Evolutionary conservation across 2,113 vertebrate species (phyloP).

Genomic region (Ceyx cyanopectus): DNA sequence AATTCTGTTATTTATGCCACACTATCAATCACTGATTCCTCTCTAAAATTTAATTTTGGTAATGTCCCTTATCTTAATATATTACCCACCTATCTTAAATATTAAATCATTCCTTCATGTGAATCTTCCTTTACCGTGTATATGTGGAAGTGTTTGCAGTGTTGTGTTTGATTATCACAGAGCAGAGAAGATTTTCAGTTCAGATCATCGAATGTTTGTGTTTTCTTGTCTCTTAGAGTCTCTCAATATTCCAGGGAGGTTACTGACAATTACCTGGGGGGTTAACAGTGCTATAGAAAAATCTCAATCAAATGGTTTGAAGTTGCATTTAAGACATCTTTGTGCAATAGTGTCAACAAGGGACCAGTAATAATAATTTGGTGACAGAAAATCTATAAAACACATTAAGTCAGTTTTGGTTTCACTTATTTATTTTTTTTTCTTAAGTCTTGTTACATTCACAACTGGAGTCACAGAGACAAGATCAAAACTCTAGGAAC

Average conservation of each 20-base stretch:
- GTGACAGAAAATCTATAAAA: constrained; percentile 75
- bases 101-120: neutral
- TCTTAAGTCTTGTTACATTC: constrained; percentile 23
- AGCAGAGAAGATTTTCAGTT: neutral
- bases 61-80: neutral
- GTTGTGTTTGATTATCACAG: neutral
- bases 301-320: constrained; percentile 35
- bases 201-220: neutral
- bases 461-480: constrained; percentile 16
- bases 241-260: constrained; percentile 17
- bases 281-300: constrained; percentile 29
- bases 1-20: constrained; percentile 6
- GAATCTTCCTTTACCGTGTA: neutral
- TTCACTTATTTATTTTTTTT: neutral
- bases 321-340: constrained; percentile 38
- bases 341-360: constrained; percentile 1
- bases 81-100: constrained; percentile 15
- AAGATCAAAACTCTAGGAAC: constrained; percentile 40
- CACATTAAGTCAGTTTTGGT: constrained; percentile 61
- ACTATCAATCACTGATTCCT: neutral
- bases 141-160: neutral
- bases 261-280: neutral
- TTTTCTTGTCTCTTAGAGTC: neutral
- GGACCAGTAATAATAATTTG: constrained; percentile 58
- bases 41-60: constrained; percentile 33